Base-by-base conservation (phyloP, 2,888 invertebrate species). In the Pseudococcus longispinus region DNA sequence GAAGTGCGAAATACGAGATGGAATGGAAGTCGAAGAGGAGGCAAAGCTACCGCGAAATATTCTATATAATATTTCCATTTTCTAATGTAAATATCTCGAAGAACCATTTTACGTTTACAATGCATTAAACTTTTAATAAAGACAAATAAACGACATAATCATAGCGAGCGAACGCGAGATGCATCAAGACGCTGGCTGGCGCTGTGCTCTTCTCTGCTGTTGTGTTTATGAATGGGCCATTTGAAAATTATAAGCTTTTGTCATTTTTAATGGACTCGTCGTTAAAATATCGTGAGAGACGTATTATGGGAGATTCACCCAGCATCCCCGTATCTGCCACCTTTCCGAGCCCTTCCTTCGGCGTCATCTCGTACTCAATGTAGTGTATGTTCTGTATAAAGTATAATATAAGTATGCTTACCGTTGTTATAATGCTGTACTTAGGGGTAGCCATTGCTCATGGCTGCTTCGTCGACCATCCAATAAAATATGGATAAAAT, bases 61-160 rank as follows among this genome's bases (percentile, higher is more conserved):
- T 26, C 65, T 77, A 77, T 77, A 77, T 77, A 37, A n/a, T 37
- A 77, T 77, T 77, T 77, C 77, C 77, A 77, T 77, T 77, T 77
- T 77, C 77, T 37, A 51, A 77, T 85, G 44, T 85, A 86, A 86
- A 80, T 86, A 86, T 86, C 74, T 65, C 70, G 74, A 44, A 80
- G 44, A 29, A 51, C 55, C 86, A 86, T 86, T 86, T 85, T 80
- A 29, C 86, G 32, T 86, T 86, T 86, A 86, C 86, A 86, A 86
- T 86, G 86, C 86, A 86, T 86, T 86, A 80, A 86, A 86, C 86
- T 80, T 86, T 77, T 85, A 77, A 85, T 77, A 74, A 77, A 85
- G 85, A 85, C 85, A 85, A 85, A 85, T 85, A 77, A 85, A 74
- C 77, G 77, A 46, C 85, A 77, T 85, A 85, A 85, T 85, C 74